These are phyloP conservation scores for Oceanites oceanicus DNA, from an alignment of 2,113 vertebrate species.

Conservation along the genomic window DNA sequence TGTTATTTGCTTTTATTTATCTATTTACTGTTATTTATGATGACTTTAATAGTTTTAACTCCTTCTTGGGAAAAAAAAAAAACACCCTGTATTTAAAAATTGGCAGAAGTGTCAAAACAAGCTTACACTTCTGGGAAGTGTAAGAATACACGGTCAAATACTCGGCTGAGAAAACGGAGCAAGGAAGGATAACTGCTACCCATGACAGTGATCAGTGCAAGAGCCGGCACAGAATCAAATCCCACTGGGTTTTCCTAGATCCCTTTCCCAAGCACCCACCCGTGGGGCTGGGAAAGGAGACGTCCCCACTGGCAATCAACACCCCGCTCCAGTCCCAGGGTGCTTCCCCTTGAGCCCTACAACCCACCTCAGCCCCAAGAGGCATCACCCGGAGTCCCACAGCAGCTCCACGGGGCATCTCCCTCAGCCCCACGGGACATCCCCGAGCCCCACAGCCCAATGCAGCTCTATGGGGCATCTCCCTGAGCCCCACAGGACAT, in stretches of 20 bases:
- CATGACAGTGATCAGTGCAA: rapidly evolving
- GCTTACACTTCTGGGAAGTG: not conserved
- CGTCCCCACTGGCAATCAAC: not conserved
- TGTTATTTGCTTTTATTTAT: not conserved
- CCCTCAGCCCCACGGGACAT: not conserved
- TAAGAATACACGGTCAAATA: not conserved
- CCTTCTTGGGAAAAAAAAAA: not conserved
- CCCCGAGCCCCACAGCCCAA: not conserved
- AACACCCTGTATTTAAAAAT: not conserved
- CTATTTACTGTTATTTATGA: not conserved
- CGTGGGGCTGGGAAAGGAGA: not conserved
- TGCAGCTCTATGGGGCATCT: rapidly evolving
- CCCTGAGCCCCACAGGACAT: no score
- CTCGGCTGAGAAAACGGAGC: not conserved
- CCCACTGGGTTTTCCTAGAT: not conserved
- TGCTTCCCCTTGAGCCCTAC: not conserved
- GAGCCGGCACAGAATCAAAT: rapidly evolving
- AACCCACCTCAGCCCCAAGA: not conserved
- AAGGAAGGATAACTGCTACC: not conserved
- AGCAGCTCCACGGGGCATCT: rapidly evolving
- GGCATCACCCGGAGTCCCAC: not conserved
- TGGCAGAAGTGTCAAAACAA: not conserved
- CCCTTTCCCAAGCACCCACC: not conserved
- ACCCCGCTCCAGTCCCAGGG: no score
- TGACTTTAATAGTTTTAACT: not conserved